Evolutionary conservation across 2,888 invertebrate genomes (phyloP).

Genomic region (Pyrochroa serraticornis): DNA sequence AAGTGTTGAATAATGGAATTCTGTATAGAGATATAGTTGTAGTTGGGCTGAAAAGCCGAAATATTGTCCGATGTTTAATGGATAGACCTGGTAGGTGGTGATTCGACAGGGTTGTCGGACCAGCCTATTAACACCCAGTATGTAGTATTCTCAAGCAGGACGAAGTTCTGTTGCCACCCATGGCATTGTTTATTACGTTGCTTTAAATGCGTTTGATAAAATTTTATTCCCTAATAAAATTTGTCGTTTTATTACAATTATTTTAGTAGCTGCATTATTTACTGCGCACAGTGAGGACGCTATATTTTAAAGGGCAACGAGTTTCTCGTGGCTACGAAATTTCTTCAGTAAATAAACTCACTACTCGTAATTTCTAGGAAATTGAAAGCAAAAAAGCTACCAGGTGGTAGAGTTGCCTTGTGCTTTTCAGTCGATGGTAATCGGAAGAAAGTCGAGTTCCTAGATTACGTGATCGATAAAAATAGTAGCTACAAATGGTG

Average conservation of each 20-base stretch:
- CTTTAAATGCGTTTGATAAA: conserved; percentile 46
- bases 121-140: conserved; percentile 41
- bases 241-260: conserved; percentile 46
- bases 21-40: no score
- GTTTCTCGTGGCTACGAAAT: conserved; percentile 20
- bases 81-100: conserved; percentile 11
- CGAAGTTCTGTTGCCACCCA: conserved; percentile 43
- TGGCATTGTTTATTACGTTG: conserved; percentile 49
- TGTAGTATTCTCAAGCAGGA: conserved; percentile 33
- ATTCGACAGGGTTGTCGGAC: conserved; percentile 27
- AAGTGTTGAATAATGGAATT: no score
- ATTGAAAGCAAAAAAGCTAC: no score
- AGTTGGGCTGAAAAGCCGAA: no score
- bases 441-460: conserved; percentile 1
- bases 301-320: conserved; percentile 33
- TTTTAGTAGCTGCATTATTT: conserved; percentile 36
- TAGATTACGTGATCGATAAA: conserved; percentile 36
- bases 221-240: conserved; percentile 50
- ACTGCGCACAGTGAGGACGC: conserved; percentile 32
- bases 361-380: neutral
- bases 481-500: conserved; percentile 36
- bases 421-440: no score
- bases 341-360: conserved; percentile 31
- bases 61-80: no score
- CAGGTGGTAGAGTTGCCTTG: no score